Evolutionary conservation across 2,113 vertebrate species (phyloP).

Genomic region (Phasianus colchicus): DNA sequence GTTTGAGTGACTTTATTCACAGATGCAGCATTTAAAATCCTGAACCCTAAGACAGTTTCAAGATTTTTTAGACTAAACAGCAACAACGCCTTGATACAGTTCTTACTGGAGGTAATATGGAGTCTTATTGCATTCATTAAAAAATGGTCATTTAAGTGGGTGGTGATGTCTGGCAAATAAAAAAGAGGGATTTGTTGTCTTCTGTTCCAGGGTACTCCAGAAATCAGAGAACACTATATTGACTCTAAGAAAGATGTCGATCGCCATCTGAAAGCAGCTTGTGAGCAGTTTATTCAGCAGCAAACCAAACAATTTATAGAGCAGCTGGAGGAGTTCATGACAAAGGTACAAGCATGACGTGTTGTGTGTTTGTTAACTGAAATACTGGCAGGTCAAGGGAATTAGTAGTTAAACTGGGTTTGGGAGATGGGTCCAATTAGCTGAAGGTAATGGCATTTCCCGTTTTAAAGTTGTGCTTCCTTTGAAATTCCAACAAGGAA

Average conservation of each 20-base stretch:
- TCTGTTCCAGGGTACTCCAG: conserved; percentile 91
- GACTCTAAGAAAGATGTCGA: conserved; percentile 99
- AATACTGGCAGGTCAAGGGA: background rate
- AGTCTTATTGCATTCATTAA: background rate
- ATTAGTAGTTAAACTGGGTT: background rate
- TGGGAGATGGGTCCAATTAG: background rate
- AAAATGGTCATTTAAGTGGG: background rate
- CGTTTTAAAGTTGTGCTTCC: background rate
- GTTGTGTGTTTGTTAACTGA: background rate
- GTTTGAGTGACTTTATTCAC: conserved; percentile 75
- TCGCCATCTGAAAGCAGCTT: conserved; percentile 94
- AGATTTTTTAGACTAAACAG: conserved; percentile 96
- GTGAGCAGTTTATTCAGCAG: conserved; percentile 98
- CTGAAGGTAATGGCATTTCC: background rate
- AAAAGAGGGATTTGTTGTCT: conserved; percentile 55
- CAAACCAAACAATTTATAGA: conserved; percentile 92
- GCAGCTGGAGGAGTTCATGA: conserved; percentile 93
- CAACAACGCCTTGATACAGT: conserved; percentile 98
- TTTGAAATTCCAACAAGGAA: background rate
- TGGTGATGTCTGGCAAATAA: conserved; percentile 45
- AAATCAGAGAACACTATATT: conserved; percentile 98
- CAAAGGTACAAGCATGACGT: conserved; percentile 84
- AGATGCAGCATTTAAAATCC: conserved; percentile 99
- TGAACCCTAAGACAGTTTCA: conserved; percentile 94
- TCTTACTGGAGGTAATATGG: conserved; percentile 91